Conservation (phyloP, 2,113 vertebrate species). For the Cranoglanis bouderius region DNA sequence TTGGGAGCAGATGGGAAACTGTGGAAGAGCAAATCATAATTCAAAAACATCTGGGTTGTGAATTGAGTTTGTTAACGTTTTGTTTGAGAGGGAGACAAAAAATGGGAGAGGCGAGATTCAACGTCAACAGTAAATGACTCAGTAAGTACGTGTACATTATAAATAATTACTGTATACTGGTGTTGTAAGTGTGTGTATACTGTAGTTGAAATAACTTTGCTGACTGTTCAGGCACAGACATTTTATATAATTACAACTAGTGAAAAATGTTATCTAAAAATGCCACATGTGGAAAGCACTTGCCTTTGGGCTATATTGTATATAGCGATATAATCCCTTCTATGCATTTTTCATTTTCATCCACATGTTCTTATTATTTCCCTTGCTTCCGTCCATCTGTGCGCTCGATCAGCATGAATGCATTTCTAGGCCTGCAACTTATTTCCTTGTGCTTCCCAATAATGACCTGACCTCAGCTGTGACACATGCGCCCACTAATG, state of each 20-base stretch:
- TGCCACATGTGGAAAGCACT: background rate
- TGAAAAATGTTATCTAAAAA: background rate
- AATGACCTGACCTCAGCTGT: slow-evolving; percentile 32
- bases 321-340: background rate
- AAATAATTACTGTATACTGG: background rate
- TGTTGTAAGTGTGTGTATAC: background rate
- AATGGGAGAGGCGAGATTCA: background rate
- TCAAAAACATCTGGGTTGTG: slow-evolving; percentile 67
- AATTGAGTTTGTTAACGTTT: slow-evolving; percentile 48
- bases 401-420: slow-evolving; percentile 6
- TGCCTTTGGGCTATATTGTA: background rate
- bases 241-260: background rate
- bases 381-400: slow-evolving; percentile 5
- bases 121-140: background rate
- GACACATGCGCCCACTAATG: slow-evolving; percentile 47
- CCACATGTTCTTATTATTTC: slow-evolving; percentile 21
- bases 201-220: background rate
- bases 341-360: slow-evolving; percentile 13
- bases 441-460: slow-evolving; percentile 35
- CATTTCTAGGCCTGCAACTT: slow-evolving; percentile 36
- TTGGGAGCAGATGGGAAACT: slow-evolving; percentile 68
- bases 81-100: slow-evolving; percentile 6
- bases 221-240: background rate
- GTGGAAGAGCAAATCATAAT: slow-evolving; percentile 61
- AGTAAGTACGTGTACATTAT: background rate